Percentiles rank a stretch among this genome's conserved stretches.
phyloP scores from a whole-genome alignment of 2,888 invertebrate species.

The Lamellibrachia satsuma region DNA sequence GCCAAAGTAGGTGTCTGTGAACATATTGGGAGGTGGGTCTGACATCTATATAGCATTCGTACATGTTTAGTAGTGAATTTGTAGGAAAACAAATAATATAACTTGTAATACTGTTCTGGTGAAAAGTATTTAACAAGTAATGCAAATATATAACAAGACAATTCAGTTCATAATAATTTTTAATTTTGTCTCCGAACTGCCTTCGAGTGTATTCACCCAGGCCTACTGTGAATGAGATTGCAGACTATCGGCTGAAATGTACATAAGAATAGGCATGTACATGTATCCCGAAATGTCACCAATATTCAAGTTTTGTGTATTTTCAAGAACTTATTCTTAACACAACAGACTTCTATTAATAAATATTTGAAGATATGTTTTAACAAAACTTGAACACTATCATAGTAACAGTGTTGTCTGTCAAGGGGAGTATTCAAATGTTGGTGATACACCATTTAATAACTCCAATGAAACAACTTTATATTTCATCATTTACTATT shows the following conservation, averaged over 20 bases:
- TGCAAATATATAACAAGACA: not conserved
- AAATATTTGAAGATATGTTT: not conserved
- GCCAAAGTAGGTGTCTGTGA: no score
- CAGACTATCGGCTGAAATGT: not conserved
- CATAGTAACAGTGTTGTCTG: constrained; percentile 10
- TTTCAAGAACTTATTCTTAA: not conserved
- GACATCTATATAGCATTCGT: no score
- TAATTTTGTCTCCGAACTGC: not conserved
- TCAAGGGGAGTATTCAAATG: not conserved
- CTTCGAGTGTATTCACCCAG: not conserved
- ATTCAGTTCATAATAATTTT: not conserved
- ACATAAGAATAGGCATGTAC: not conserved
- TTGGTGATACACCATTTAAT: not conserved
- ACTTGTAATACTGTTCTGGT: not conserved
- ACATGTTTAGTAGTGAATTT: no score
- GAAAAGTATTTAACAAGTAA: not conserved
- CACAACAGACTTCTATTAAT: not conserved
- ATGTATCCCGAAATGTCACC: not conserved
- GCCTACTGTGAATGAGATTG: not conserved
- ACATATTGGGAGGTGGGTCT: no score
- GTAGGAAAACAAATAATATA: no score
- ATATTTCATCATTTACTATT: not conserved
- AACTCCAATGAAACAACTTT: not conserved
- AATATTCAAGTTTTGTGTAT: not conserved
- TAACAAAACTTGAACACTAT: not conserved